Percentiles rank a stretch among this genome's conserved stretches.
phyloP scores from a whole-genome alignment of 2,888 invertebrate species.

The Drosophila phalerata region DNA sequence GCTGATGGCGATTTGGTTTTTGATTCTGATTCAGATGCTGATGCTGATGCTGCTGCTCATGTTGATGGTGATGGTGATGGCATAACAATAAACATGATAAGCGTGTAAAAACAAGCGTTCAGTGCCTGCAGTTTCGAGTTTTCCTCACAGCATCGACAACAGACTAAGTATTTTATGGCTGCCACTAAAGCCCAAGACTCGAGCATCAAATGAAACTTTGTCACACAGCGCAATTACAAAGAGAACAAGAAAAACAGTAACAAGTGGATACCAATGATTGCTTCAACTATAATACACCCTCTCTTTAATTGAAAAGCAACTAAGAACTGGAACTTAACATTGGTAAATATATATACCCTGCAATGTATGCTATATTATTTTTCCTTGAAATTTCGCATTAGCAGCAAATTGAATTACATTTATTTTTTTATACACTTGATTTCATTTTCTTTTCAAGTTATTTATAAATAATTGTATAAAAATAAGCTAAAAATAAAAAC shows the following conservation, averaged over 20 bases:
- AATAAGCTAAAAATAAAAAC: too few species aligned
- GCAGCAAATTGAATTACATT: too few species aligned
- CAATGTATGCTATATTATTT: conserved; percentile 1
- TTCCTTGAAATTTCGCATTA: too few species aligned
- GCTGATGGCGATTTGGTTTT: conserved; percentile 34
- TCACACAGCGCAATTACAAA: conserved; percentile 65
- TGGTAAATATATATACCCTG: background rate
- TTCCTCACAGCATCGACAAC: conserved; percentile 25
- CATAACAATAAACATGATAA: conserved; percentile 70
- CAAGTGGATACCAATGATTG: background rate
- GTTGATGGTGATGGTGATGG: conserved; percentile 61
- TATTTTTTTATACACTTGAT: too few species aligned
- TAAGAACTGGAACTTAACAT: background rate
- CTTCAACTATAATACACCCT: conserved; percentile 3
- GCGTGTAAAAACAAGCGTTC: conserved; percentile 66
- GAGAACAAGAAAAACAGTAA: conserved; percentile 29
- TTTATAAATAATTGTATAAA: too few species aligned
- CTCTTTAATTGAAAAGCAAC: background rate
- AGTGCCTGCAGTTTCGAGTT: conserved; percentile 32
- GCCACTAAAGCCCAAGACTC: conserved; percentile 57
- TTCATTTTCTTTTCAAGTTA: too few species aligned
- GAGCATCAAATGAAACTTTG: conserved; percentile 67
- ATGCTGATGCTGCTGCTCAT: conserved; percentile 23
- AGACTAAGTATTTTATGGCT: conserved; percentile 67
- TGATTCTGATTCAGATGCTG: conserved; percentile 15